These are phyloP conservation scores for Zingel zingel DNA, from an alignment of 2,113 vertebrate species.

Conservation along the genomic window DNA sequence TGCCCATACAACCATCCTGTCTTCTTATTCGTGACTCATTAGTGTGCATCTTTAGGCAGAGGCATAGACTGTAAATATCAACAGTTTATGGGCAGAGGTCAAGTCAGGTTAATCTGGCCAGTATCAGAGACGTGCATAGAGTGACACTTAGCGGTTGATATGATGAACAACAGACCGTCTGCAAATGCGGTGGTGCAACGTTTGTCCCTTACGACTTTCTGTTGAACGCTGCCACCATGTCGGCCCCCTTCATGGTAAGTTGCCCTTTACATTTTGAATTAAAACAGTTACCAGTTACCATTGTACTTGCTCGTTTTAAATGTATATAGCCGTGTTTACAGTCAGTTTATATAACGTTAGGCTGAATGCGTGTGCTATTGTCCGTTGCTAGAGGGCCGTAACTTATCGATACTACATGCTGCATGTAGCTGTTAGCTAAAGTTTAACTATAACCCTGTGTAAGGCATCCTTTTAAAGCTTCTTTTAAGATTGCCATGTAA, in stretches of 20 bases:
- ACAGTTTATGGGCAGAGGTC: neutral
- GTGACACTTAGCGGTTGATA: slow-evolving; percentile 37
- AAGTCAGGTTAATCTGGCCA: neutral
- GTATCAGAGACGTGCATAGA: neutral
- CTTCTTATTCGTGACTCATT: too few species aligned
- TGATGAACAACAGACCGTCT: neutral
- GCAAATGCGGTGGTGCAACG: neutral
- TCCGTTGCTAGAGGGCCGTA: neutral
- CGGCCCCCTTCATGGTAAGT: slow-evolving; percentile 65
- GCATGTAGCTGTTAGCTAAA: neutral
- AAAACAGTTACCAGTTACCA: accelerated
- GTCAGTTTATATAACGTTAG: neutral
- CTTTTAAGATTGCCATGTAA: too few species aligned
- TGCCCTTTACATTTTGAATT: slow-evolving; percentile 36
- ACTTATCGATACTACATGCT: neutral
- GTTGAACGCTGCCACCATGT: slow-evolving; percentile 68
- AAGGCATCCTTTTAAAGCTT: neutral
- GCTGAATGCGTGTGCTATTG: neutral
- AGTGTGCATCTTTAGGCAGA: too few species aligned
- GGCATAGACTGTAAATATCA: too few species aligned
- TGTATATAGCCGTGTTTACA: neutral
- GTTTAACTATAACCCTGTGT: neutral
- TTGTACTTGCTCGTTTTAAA: neutral
- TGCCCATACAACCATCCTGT: too few species aligned
- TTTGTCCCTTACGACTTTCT: slow-evolving; percentile 60